Evolutionary conservation across 2,113 vertebrate species (phyloP).

Genomic region (Entomyzon cyanotis): DNA sequence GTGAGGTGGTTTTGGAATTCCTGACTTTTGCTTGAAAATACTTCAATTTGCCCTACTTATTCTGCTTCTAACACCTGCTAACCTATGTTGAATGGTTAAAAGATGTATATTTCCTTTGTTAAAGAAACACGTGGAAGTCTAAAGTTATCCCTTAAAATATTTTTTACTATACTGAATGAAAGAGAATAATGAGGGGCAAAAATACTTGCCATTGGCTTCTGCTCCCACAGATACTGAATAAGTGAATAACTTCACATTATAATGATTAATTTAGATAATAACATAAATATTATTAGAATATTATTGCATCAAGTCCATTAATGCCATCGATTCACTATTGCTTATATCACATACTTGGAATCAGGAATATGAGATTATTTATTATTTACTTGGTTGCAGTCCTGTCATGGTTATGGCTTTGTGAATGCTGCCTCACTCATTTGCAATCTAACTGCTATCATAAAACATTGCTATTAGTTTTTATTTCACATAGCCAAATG

Average conservation of each 20-base stretch:
- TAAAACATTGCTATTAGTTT: not conserved
- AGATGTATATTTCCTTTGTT: not conserved
- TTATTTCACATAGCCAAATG: not conserved
- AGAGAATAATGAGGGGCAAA: not conserved
- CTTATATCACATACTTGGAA: not conserved
- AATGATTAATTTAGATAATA: not conserved
- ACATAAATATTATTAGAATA: not conserved
- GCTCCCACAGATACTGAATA: not conserved
- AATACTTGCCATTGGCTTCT: not conserved
- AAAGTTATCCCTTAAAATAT: not conserved
- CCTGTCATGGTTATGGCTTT: not conserved
- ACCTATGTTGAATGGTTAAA: not conserved
- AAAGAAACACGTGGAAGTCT: not conserved
- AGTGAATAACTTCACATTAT: not conserved
- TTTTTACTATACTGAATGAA: not conserved
- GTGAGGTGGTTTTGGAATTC: not conserved
- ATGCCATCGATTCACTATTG: not conserved
- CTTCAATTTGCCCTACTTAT: not conserved
- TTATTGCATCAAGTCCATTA: not conserved
- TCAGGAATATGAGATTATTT: not conserved
- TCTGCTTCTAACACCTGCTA: not conserved
- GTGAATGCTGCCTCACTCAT: not conserved
- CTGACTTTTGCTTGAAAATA: not conserved
- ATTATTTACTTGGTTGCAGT: not conserved
- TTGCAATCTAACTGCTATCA: not conserved